A percentile compares a stretch with the other conserved stretches of the same genome.
These are phyloP conservation scores for Tiaroga cobitis DNA, from an alignment of 2,797 vertebrate species.

Conservation along the genomic window DNA sequence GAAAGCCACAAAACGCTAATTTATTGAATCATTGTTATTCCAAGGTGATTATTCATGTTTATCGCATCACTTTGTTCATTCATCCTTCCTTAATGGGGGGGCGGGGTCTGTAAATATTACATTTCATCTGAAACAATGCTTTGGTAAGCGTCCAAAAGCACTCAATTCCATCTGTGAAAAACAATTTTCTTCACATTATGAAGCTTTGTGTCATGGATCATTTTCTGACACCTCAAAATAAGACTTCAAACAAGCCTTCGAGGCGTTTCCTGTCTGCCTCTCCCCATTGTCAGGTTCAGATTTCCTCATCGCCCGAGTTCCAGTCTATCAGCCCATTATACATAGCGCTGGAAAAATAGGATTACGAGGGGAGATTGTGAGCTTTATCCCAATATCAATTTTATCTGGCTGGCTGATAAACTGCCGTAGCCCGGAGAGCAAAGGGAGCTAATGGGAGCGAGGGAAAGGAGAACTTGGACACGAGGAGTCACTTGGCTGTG, in stretches of 20 bases:
- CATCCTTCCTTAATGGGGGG: slow-evolving; percentile 21
- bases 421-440: slow-evolving; percentile 50
- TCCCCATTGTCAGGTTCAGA: slow-evolving; percentile 43
- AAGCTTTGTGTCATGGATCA: slow-evolving; percentile 59
- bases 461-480: slow-evolving; percentile 48
- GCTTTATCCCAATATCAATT: slow-evolving; percentile 62
- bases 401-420: slow-evolving; percentile 62
- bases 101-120: slow-evolving; percentile 18
- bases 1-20: not conserved
- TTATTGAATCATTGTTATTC: slow-evolving; percentile 30
- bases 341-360: slow-evolving; percentile 58
- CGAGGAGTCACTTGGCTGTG: slow-evolving; percentile 42
- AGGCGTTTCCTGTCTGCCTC: slow-evolving; percentile 45
- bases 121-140: slow-evolving; percentile 54
- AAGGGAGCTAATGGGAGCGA: slow-evolving; percentile 51
- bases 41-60: slow-evolving; percentile 35
- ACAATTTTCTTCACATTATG: slow-evolving; percentile 61
- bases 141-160: slow-evolving; percentile 53
- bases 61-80: slow-evolving; percentile 35
- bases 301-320: slow-evolving; percentile 52
- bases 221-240: slow-evolving; percentile 60
- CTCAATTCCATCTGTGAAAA: slow-evolving; percentile 56
- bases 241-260: slow-evolving; percentile 57
- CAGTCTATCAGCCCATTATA: slow-evolving; percentile 53
- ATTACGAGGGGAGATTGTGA: slow-evolving; percentile 60